Percentiles rank a stretch among this genome's conserved stretches.
Evolutionary conservation across 2,797 vertebrate genomes (phyloP).

Genomic region (Eurystomus glaucurus): DNA sequence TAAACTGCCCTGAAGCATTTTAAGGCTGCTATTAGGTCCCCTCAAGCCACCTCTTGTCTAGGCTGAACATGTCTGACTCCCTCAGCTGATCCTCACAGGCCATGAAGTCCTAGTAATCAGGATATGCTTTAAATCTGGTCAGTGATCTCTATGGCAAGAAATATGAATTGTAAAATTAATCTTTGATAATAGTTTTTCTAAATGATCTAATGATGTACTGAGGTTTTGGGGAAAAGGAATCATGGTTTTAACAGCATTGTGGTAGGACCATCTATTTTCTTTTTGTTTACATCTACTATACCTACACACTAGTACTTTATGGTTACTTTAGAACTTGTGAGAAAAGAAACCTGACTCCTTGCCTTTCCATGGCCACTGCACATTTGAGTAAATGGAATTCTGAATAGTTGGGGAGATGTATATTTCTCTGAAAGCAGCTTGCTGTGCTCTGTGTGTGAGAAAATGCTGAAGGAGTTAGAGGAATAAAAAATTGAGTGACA

Average conservation of each 20-base stretch:
- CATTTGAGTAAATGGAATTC: background rate
- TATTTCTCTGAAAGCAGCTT: background rate
- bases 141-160: background rate
- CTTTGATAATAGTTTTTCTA: background rate
- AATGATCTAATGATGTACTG: background rate
- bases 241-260: background rate
- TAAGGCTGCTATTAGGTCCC: background rate
- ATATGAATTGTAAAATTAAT: background rate
- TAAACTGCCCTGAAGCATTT: background rate
- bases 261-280: background rate
- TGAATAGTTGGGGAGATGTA: background rate
- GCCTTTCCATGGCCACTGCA: background rate
- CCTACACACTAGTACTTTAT: background rate
- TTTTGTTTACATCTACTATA: background rate
- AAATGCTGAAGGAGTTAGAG: background rate
- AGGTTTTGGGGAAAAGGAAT: background rate
- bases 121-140: background rate
- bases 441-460: background rate
- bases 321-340: background rate
- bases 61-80: rapidly evolving
- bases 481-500: background rate
- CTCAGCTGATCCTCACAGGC: background rate
- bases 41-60: background rate
- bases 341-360: background rate
- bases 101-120: background rate